Percentiles rank a stretch among this genome's conserved stretches.
Conservation (phyloP, 2,888 invertebrate genomes). For the Oscheius sp. region DNA sequence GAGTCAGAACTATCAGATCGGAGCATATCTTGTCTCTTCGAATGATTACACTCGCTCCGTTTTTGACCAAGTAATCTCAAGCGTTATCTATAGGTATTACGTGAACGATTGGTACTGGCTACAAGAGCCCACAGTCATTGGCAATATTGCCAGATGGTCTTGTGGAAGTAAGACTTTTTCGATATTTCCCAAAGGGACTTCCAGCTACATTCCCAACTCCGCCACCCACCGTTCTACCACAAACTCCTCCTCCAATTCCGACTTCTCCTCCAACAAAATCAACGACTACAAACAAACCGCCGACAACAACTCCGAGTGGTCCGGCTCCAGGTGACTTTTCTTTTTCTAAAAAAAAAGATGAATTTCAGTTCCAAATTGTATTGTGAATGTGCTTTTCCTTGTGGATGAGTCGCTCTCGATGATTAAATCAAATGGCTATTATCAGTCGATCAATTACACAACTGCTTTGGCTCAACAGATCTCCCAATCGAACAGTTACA, state of each 20-base stretch:
- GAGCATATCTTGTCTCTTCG: slow-evolving; percentile 4
- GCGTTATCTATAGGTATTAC: not conserved
- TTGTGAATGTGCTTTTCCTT: slow-evolving; percentile 21
- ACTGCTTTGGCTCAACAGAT: not conserved
- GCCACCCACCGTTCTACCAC: not conserved
- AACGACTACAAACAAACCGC: not conserved
- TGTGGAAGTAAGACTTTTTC: slow-evolving; percentile 12
- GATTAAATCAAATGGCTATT: not conserved
- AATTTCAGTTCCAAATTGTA: slow-evolving; percentile 18
- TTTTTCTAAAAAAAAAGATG: not conserved
- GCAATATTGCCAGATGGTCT: slow-evolving; percentile 13
- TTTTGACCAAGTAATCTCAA: slow-evolving; percentile 13
- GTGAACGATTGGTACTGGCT: not conserved
- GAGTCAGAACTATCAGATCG: slow-evolving; percentile 19
- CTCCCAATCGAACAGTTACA: not conserved
- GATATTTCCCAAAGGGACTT: not conserved
- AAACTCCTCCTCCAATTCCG: not conserved
- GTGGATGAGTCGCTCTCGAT: slow-evolving; percentile 26
- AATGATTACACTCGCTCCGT: not conserved
- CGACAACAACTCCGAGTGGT: not conserved
- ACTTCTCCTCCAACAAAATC: not conserved
- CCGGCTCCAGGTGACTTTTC: slow-evolving; percentile 5
- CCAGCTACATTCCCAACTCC: slow-evolving; percentile 22
- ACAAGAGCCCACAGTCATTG: not conserved
- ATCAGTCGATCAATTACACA: not conserved